These are phyloP conservation scores for Xanthia togata DNA, from an alignment of 2,888 invertebrate species.

Conservation along the genomic window DNA sequence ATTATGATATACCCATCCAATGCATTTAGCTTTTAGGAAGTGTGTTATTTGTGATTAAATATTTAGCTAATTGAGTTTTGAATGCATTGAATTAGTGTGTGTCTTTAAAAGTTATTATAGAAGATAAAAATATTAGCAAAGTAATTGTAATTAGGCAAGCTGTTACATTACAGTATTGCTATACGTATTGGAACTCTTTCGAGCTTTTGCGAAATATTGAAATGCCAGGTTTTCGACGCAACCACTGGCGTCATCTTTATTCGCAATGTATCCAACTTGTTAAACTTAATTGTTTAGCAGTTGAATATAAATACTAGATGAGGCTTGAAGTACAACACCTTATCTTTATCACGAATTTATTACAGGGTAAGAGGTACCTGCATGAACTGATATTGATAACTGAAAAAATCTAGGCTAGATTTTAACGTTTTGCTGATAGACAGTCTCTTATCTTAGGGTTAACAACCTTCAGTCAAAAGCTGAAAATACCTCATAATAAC, in stretches of 20 bases:
- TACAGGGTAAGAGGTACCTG: not conserved
- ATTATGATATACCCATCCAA: no score
- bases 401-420: not conserved
- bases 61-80: no score
- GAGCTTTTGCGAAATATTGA: slow-evolving; percentile 49
- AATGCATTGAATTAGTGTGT: no score
- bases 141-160: slow-evolving; percentile 37
- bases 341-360: not conserved
- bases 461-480: not conserved
- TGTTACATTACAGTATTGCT: slow-evolving; percentile 28
- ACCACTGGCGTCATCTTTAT: slow-evolving; percentile 9
- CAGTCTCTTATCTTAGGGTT: not conserved
- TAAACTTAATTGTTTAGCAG: not conserved
- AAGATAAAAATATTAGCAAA: not conserved
- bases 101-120: no score
- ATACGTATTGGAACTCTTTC: slow-evolving; percentile 20
- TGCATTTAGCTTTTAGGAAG: no score
- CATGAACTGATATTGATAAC: not conserved
- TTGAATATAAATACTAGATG: not conserved
- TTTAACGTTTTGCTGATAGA: not conserved
- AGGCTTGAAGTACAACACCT: not conserved
- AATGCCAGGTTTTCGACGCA: slow-evolving; percentile 43
- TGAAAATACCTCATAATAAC: not conserved
- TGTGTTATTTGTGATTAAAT: no score
- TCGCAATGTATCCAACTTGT: not conserved